phyloP scores from a whole-genome alignment of 2,888 invertebrate species.

The Habroteleia sp. region DNA sequence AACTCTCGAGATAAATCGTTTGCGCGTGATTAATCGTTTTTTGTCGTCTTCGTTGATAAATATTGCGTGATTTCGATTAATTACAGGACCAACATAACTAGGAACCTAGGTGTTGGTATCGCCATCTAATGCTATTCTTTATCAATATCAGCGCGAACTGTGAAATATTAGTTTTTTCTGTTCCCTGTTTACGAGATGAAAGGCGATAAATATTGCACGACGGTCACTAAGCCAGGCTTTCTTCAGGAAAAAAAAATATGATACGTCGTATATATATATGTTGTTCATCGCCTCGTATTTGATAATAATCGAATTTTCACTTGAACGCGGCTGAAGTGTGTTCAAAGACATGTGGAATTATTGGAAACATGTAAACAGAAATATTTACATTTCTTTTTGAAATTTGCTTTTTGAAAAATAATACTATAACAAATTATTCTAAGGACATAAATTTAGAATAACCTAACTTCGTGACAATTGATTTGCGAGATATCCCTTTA shows the following conservation, averaged over 20 bases:
- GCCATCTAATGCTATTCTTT: conserved; percentile 12
- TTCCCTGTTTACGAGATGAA: conserved; percentile 10
- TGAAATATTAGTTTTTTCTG: conserved; percentile 14
- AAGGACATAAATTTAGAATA: too few species aligned
- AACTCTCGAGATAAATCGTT: conserved; percentile 13
- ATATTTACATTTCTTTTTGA: too few species aligned
- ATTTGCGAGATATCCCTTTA: too few species aligned
- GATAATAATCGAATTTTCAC: conserved; percentile 3
- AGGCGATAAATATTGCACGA: conserved; percentile 12
- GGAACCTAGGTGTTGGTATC: neutral
- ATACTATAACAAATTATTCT: too few species aligned
- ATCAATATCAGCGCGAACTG: conserved; percentile 7
- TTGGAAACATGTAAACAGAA: too few species aligned
- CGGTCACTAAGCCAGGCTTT: conserved; percentile 6
- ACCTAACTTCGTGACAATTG: too few species aligned
- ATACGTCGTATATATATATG: neutral
- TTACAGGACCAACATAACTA: conserved; percentile 6
- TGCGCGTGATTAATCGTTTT: conserved; percentile 9
- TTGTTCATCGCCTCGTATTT: neutral
- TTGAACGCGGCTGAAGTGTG: neutral
- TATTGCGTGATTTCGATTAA: conserved; percentile 11
- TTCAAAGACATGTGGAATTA: neutral
- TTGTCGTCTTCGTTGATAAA: conserved; percentile 4
- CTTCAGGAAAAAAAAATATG: neutral
- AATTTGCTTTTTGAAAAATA: too few species aligned